Percentiles rank a stretch among this genome's conserved stretches.
phyloP scores from a whole-genome alignment of 1,140 invertebrate species.

The Drosophila nasuta region DNA sequence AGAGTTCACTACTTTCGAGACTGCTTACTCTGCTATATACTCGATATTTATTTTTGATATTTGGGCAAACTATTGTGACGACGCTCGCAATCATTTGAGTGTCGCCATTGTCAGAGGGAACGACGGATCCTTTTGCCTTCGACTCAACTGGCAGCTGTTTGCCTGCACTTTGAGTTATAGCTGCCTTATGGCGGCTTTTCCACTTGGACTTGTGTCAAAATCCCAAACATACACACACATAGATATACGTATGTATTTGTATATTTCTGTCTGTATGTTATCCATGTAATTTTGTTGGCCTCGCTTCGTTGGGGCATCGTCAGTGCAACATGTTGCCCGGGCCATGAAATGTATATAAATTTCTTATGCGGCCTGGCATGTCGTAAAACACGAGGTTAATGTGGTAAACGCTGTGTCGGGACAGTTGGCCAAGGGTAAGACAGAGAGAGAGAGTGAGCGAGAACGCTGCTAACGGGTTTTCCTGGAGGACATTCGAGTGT shows the following conservation, averaged over 20 bases:
- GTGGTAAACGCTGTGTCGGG: conserved; percentile 72
- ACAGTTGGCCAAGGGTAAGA: conserved; percentile 6
- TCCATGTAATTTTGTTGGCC: conserved; percentile 28
- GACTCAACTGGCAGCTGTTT: conserved; percentile 59
- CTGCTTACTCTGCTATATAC: background rate
- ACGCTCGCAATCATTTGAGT: conserved; percentile 31
- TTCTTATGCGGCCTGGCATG: conserved; percentile 78
- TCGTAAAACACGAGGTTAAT: conserved; percentile 82
- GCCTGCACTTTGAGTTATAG: conserved; percentile 80
- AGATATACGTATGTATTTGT: background rate
- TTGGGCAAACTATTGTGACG: background rate
- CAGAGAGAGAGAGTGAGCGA: background rate
- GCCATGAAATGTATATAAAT: conserved; percentile 82
- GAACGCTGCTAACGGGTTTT: conserved; percentile 16
- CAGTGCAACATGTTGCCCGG: conserved; percentile 77
- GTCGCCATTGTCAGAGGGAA: conserved; percentile 25
- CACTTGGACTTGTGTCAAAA: conserved; percentile 76
- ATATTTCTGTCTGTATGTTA: conserved; percentile 39
- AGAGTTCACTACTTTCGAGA: background rate
- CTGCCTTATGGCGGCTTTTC: conserved; percentile 67
- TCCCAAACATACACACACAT: conserved; percentile 18
- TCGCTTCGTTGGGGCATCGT: conserved; percentile 46
- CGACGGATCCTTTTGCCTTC: conserved; percentile 45
- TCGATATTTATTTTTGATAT: background rate
- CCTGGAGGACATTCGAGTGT: background rate